phyloP scores from a whole-genome alignment of 2,113 vertebrate genomes.

The Mus musculus region DNA sequence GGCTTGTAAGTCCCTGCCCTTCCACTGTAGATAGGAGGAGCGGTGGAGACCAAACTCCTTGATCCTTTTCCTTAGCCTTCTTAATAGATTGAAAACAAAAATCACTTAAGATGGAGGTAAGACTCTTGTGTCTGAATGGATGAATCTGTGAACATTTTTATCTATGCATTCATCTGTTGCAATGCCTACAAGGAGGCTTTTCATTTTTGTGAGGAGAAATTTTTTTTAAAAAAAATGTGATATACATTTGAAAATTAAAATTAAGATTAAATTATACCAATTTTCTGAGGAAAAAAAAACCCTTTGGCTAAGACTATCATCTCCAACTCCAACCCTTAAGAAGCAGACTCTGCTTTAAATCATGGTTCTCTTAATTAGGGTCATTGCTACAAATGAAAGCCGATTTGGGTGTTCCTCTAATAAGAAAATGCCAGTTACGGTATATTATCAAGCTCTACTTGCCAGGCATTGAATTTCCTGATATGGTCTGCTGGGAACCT shows the following conservation, averaged over 20 bases:
- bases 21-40: not conserved
- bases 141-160: not conserved
- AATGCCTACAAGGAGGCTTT: not conserved
- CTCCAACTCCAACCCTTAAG: conserved; percentile 75
- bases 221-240: not conserved
- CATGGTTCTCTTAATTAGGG: conserved; percentile 83
- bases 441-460: conserved; percentile 85
- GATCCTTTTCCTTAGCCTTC: not conserved
- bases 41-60: not conserved
- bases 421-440: conserved; percentile 86
- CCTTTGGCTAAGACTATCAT: conserved; percentile 46
- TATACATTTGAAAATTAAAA: conserved; percentile 61
- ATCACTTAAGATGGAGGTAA: not conserved
- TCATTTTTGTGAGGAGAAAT: not conserved
- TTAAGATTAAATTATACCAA: conserved; percentile 48
- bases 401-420: conserved; percentile 84
- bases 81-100: not conserved
- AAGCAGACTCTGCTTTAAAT: conserved; percentile 79
- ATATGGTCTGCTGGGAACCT: conserved; percentile 89
- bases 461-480: conserved; percentile 88
- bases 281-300: conserved; percentile 37
- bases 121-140: not conserved
- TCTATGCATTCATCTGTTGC: not conserved
- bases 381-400: conserved; percentile 84
- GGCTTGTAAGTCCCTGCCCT: not conserved